Base-by-base conservation (phyloP, 1,140 invertebrate genomes). In the Melipona quadrifasciata region DNA sequence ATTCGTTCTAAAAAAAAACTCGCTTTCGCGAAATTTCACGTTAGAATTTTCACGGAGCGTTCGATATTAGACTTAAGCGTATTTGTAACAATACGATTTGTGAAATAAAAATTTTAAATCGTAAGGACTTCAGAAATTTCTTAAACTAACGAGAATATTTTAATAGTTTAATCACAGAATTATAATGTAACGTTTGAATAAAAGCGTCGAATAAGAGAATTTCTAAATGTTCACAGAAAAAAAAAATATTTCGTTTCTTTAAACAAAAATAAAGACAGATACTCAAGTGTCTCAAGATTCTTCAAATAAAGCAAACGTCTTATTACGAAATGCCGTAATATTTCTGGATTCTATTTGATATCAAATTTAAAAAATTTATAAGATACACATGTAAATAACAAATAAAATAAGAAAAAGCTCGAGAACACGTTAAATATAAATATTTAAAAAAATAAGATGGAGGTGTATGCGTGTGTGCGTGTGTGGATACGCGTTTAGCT, bases 401-500 rank as follows among this genome's bases (percentile, higher is more conserved):
- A 74, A 31, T 47, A 73, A 31, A 17, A 31, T 71, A 21, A 31
- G 67, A 58, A 58, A 8, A 8, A 70, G 51, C 39, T 57, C 31
- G 12, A 72, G 19, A 47, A 24, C n/a, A 72, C 14, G 12, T 55
- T 64, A 31, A 6, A 39, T 4, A 39, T 39, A 39, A 39, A 39
- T 39, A 17, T 10, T 14, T 34, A 73, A 88, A 84, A 71, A 61
- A 64, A 39, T 34, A 47, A 61, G 24, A 70, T 64, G 53, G 31
- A 75, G 47, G 14, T 53, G 39, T 39, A 39, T 39, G 39, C 8
- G 39, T 47, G 39, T 0, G 39, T 47, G 19, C 14, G 19, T 57
- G 19, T 57, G 55, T 57, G n/a, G 51, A 17, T 72, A 55, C 39
- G 92, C 91, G 92, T 92, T 92, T 64, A 89, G 90, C 93, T 92